phyloP scores from a whole-genome alignment of 1,140 invertebrate species.

The Scaptodrosophila lebanonensis region DNA sequence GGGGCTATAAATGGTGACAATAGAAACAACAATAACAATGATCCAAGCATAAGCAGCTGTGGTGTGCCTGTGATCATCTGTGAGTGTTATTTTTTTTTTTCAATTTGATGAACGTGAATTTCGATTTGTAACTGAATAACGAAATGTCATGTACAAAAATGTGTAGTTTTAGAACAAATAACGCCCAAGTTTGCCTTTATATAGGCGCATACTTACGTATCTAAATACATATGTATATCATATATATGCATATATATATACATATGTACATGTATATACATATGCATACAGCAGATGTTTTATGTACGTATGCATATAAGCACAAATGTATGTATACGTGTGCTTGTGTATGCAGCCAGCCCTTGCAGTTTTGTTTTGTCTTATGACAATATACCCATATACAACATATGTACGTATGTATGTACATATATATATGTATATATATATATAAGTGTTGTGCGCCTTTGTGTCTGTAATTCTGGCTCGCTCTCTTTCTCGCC shows the following conservation, averaged over 20 bases:
- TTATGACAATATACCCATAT: slow-evolving; percentile 10
- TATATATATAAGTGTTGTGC: too few species aligned
- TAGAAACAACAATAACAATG: slow-evolving; percentile 35
- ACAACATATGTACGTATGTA: neutral
- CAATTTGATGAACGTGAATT: slow-evolving; percentile 9
- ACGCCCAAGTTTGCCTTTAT: too few species aligned
- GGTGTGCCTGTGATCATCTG: slow-evolving; percentile 34
- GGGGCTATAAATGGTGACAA: slow-evolving; percentile 16
- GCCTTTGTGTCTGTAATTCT: slow-evolving; percentile 1
- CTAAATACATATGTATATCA: slow-evolving; percentile 16
- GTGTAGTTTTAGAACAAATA: too few species aligned
- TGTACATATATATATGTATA: neutral
- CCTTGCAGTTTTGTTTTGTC: slow-evolving; percentile 36
- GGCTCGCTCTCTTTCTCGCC: slow-evolving; percentile 2
- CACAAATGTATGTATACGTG: neutral
- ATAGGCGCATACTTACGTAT: too few species aligned
- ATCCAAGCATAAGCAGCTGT: slow-evolving; percentile 9
- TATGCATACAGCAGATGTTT: too few species aligned
- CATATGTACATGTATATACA: neutral
- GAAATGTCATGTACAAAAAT: slow-evolving; percentile 19
- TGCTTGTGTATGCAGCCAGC: slow-evolving; percentile 1
- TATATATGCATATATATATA: neutral
- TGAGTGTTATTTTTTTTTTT: slow-evolving; percentile 33
- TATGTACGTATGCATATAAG: neutral
- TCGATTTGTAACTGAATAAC: slow-evolving; percentile 13